phyloP scores from a whole-genome alignment of 2,113 vertebrate species.

The Mustela lutreola region DNA sequence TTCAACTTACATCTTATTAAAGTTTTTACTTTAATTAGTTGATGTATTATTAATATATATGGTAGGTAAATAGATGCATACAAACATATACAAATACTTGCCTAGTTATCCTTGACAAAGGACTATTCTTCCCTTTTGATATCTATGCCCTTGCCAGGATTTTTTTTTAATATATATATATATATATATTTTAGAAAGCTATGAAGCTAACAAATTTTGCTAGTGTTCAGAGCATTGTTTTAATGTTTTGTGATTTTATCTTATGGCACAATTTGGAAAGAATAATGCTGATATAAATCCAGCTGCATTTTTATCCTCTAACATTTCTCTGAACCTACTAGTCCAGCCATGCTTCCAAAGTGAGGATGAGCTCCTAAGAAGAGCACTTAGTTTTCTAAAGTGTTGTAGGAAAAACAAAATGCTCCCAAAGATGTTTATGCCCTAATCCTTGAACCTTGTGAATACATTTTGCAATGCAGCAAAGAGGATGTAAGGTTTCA shows the following conservation, averaged over 20 bases:
- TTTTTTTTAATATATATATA: background rate
- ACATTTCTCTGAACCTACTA: background rate
- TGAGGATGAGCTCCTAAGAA: background rate
- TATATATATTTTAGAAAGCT: background rate
- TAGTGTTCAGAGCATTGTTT: background rate
- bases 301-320: background rate
- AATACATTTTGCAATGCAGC: no score
- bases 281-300: background rate
- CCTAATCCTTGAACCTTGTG: background rate
- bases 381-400: background rate
- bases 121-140: background rate
- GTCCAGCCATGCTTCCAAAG: background rate
- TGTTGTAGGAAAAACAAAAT: no score
- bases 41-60: background rate
- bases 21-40: background rate
- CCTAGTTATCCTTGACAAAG: background rate
- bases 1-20: background rate
- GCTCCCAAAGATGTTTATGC: background rate
- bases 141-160: background rate
- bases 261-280: background rate
- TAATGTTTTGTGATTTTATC: background rate
- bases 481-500: background rate
- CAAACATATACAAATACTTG: background rate
- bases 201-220: background rate
- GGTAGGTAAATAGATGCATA: background rate